Conservation (phyloP, 92 coral and sea anemone genomes). For the Epizoanthus scotinus region DNA sequence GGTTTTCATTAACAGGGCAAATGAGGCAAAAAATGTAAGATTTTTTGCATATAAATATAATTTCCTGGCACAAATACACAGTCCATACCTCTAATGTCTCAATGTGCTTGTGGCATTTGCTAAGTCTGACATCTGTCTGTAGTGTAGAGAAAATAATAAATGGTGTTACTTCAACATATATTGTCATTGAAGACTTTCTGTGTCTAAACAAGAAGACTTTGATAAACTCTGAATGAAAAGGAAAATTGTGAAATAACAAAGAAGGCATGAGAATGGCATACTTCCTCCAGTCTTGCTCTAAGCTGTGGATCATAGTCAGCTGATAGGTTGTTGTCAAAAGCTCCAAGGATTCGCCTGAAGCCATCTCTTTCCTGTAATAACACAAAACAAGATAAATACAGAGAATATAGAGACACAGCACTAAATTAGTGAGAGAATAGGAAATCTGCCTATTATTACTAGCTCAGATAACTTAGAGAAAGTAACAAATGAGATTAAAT, state of each 20-base stretch:
- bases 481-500: no score
- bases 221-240: neutral
- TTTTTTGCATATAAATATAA: neutral
- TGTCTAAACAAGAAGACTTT: neutral
- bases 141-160: neutral
- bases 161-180: neutral
- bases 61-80: no score
- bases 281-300: constrained; percentile 81
- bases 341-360: constrained; percentile 80
- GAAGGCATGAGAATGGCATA: neutral
- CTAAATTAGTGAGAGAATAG: no score
- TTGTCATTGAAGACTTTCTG: neutral
- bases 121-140: constrained; percentile 80
- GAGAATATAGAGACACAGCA: no score
- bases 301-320: constrained; percentile 90
- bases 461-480: no score
- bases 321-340: constrained; percentile 83
- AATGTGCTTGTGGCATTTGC: constrained; percentile 71
- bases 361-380: constrained; percentile 89
- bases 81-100: constrained; percentile 79
- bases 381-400: neutral
- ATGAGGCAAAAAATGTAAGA: no score
- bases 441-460: no score
- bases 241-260: no score
- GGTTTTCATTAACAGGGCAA: no score